phyloP scores from a whole-genome alignment of 2,113 vertebrate species.

The Zosterops hypoxanthus region DNA sequence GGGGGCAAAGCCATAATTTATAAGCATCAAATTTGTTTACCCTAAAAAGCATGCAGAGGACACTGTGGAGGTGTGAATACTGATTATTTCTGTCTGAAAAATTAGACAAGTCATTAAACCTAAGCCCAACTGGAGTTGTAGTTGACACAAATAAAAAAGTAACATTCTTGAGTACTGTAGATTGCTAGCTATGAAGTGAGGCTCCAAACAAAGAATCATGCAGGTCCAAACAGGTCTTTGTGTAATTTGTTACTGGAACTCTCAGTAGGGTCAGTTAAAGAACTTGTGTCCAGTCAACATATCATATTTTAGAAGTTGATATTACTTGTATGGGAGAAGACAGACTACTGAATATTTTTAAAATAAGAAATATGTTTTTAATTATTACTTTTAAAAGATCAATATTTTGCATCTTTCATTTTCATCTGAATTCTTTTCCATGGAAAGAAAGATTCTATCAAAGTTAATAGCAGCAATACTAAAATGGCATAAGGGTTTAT shows the following conservation, averaged over 20 bases:
- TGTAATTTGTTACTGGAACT: neutral
- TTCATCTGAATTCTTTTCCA: neutral
- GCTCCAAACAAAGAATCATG: neutral
- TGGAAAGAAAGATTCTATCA: neutral
- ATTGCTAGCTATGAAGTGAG: neutral
- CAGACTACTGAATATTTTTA: neutral
- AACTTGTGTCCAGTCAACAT: fast-evolving
- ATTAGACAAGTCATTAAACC: neutral
- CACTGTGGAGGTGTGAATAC: neutral
- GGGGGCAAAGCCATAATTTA: neutral
- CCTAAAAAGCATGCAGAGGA: neutral
- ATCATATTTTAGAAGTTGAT: neutral
- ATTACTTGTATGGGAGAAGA: neutral
- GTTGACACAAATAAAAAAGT: neutral
- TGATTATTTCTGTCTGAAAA: neutral
- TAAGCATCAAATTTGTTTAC: neutral
- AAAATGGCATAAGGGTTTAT: neutral
- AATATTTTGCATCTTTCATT: neutral
- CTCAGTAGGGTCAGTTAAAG: neutral
- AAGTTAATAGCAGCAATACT: neutral
- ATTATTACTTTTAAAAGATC: neutral
- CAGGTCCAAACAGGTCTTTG: neutral
- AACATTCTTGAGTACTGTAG: neutral
- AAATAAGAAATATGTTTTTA: neutral
- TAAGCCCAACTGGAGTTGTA: neutral